Conservation (phyloP, 2,113 vertebrate species). For the Chaetorhynchus papuensis region DNA sequence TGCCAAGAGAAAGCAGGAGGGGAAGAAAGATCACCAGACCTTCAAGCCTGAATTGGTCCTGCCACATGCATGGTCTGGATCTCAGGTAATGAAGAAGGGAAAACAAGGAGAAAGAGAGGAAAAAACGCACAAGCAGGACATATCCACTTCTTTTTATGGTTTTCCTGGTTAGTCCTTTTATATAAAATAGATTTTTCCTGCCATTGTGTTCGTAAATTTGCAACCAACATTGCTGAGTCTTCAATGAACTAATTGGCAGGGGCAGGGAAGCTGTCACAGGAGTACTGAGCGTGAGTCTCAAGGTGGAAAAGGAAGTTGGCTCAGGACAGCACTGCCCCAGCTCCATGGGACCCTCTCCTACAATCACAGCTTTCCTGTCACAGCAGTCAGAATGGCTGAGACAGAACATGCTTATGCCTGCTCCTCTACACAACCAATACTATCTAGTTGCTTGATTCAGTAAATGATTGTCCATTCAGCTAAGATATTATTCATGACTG, state of each 20-base stretch:
- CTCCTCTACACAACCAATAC: neutral
- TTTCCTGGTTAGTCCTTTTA: neutral
- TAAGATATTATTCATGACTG: neutral
- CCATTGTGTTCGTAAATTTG: fast-evolving
- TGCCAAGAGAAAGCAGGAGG: neutral
- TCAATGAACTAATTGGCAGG: neutral
- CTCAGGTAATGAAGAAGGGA: neutral
- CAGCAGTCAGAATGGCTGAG: neutral
- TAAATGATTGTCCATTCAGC: neutral
- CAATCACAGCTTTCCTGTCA: too few species aligned
- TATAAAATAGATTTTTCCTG: neutral
- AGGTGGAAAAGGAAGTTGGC: neutral
- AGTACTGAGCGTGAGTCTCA: neutral
- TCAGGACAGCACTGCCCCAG: neutral
- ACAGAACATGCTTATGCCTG: neutral
- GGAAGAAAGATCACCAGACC: neutral
- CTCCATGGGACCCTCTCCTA: neutral
- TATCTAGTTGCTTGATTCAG: neutral
- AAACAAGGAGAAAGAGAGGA: neutral
- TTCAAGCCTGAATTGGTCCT: neutral
- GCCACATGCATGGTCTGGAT: neutral
- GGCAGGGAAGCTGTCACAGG: neutral
- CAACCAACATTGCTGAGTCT: neutral
- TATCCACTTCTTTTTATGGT: neutral
- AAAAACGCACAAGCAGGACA: neutral